Evolutionary conservation across 1,140 invertebrate genomes (phyloP).

Genomic region (Camponotus floridanus): DNA sequence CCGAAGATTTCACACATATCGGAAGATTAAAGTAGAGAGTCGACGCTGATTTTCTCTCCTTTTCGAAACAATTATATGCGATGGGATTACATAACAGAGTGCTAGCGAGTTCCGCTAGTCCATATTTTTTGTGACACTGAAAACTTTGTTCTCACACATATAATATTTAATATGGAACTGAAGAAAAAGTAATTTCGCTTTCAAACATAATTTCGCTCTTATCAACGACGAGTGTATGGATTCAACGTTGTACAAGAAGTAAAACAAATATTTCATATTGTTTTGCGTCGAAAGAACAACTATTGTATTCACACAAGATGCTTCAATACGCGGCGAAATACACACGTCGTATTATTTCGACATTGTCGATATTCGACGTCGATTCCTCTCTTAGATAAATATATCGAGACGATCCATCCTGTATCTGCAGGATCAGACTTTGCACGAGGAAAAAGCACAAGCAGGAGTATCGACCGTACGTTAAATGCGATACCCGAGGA

Average conservation of each 20-base stretch:
- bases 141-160: too few relatives aligned
- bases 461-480: conserved; percentile 32
- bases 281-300: neutral
- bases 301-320: neutral
- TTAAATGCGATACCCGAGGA: conserved; percentile 33
- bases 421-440: neutral
- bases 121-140: too few relatives aligned
- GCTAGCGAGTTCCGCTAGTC: neutral
- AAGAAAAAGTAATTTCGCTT: neutral
- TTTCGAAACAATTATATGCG: neutral
- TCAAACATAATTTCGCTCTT: neutral
- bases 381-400: neutral
- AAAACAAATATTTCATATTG: conserved; percentile 12
- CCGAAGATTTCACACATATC: neutral
- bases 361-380: neutral
- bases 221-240: neutral
- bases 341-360: neutral
- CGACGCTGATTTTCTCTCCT: neutral
- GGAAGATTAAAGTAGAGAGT: neutral
- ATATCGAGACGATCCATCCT: neutral
- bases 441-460: conserved; percentile 10
- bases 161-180: neutral
- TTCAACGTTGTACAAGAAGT: neutral
- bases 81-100: neutral
- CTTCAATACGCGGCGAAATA: neutral